Base-by-base conservation (phyloP, 1,140 invertebrate genomes). In the Trachymyrmex cornetzi region DNA sequence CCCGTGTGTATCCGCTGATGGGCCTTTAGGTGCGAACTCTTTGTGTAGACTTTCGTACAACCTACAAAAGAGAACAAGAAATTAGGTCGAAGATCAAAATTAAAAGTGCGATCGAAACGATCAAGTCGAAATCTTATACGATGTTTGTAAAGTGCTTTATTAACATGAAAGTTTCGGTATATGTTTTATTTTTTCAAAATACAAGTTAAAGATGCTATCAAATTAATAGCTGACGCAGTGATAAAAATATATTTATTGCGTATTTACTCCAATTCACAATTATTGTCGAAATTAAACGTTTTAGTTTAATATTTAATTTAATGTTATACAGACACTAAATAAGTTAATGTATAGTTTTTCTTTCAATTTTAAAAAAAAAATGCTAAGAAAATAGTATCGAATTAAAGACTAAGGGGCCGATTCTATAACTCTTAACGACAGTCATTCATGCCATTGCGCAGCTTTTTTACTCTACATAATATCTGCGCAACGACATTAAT, bases 1-100 rank as follows among this genome's bases (percentile, higher is more conserved):
- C 99, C 99, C 96, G 99, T 99, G 94, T 99, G 99, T 95, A 99
- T 99, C 94, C 99, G 96, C 95, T 99, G 98, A 96, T 99, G 99
- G 77, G 99, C 99, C 96, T 99, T 99, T 14, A 99, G 96, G 95
- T 99, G 99, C 89, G 99, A 99, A 95, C 98, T 99, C 96, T 99
- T 99, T 66, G 99, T 99, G 95, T 99, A 99, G 61, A 99, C 99
- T 96, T 99, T 99, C 92, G 97, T 98, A 95, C 99, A 99, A 93
- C 99, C 99, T 98, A 96, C 61, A 97, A 97, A 82, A 75, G 57
- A 57, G 34, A 71, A 59, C 24, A 14, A 61, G 19, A 7, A 55
- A n/a, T 30, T 55, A 22, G 19, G 27, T 57, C 44, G 24, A 7
- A 64, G 16, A 6, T 64, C 14, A 19, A 34, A 19, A 6, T 19